Evolutionary conservation across 1,140 invertebrate species (phyloP), one percentile per base, ranked within the genome.

Genomic region (Solenopsis fugax): DNA sequence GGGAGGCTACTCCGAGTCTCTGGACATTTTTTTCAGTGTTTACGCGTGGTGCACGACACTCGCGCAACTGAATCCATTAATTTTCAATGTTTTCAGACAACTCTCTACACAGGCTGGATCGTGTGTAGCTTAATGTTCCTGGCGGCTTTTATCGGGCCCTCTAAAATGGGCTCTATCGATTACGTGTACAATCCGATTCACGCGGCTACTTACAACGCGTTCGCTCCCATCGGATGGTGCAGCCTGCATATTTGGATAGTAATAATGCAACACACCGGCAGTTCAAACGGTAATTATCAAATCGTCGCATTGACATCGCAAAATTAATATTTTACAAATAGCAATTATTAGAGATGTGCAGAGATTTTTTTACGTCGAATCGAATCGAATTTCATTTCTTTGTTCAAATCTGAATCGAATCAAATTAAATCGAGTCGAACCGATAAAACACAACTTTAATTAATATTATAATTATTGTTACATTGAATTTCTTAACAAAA

Each of bases 151-250:
- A 92, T 97, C 56, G 96, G 96, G 1, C 96, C 97, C 4, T 95
- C 97, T 1, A 95, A 95, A 65, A 97, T 97, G 97, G 96, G 97
- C 0, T 95, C 95, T 24, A 96, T 96, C n/a, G 93, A 96, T 91
- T 97, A 97, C 85, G 93, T 96, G 9, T 97, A 97, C 85, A 96
- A 97, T 89, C 95, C 96, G 5, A 94, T 95, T 1, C 96, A 97
- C 92, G 97, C 97, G 1, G 97, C 97, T 4, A 95, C 96, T 69
- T 97, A 97, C 87, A 96, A 97, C 48, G 97, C 97, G 18, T 97
- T 97, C 90, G 96, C 97, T 37, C 97, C 97, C 0, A 97, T 97
- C 64, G 95, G 96, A 10, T 97, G 97, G 97, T 97, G 97, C 89
- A 93, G 96, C 12, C 94, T 97, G 72, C 97, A 97, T 90, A 95